phyloP scores from a whole-genome alignment of 2,888 invertebrate genomes.

The Therioaphis trifolii region DNA sequence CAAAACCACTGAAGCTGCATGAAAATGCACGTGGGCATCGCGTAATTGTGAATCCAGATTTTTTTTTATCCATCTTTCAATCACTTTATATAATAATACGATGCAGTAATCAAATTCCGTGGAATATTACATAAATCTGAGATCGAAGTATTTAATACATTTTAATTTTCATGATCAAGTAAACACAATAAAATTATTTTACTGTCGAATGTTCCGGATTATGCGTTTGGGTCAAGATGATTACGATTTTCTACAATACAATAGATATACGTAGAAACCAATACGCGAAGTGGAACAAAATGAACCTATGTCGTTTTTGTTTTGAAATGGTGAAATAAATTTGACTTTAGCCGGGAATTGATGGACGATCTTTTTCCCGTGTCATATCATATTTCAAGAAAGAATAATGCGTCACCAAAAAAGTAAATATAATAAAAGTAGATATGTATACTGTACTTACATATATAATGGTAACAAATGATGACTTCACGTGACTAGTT shows the following conservation, averaged over 20 bases:
- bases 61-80: no score
- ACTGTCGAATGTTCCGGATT: neutral
- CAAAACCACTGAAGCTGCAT: no score
- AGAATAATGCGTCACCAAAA: no score
- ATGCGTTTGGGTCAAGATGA: neutral
- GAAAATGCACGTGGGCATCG: no score
- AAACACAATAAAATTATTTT: neutral
- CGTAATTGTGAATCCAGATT: no score
- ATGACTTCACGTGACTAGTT: slow-evolving; percentile 46
- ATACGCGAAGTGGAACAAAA: neutral
- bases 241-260: neutral
- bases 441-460: neutral
- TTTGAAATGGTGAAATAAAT: slow-evolving; percentile 7
- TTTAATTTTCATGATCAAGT: no score
- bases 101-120: no score
- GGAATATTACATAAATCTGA: no score
- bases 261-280: neutral
- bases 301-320: neutral
- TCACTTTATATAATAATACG: no score
- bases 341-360: slow-evolving; percentile 32
- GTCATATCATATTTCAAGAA: no score
- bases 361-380: slow-evolving; percentile 12
- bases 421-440: slow-evolving; percentile 35
- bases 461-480: slow-evolving; percentile 26
- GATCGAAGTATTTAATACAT: no score